These are phyloP conservation scores for Climacteris rufus DNA, from an alignment of 2,113 vertebrate genomes.

Conservation along the genomic window DNA sequence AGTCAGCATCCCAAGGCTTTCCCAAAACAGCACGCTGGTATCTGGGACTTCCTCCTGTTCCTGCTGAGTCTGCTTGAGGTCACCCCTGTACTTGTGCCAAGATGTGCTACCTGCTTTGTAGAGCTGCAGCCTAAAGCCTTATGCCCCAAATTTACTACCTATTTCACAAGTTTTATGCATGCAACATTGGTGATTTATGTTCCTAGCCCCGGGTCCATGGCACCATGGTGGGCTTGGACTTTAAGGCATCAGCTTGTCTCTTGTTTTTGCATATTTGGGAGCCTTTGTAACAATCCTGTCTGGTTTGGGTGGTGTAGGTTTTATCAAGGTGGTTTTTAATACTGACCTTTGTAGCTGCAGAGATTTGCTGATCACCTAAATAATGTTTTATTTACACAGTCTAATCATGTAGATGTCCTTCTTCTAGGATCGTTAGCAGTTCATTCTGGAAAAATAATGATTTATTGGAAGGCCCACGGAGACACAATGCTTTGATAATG, in stretches of 20 bases:
- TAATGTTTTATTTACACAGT: background rate
- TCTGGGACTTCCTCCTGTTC: background rate
- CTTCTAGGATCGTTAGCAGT: background rate
- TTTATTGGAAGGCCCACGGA: background rate
- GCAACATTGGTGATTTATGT: background rate
- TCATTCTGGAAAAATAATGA: background rate
- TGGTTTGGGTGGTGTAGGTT: accelerated
- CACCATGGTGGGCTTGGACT: background rate
- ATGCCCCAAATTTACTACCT: background rate
- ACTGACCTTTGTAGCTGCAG: background rate
- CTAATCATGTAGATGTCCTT: background rate
- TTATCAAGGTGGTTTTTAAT: background rate
- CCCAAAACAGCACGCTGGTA: background rate
- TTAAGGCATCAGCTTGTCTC: background rate
- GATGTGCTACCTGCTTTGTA: background rate
- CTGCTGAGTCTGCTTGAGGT: background rate
- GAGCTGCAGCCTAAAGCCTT: background rate
- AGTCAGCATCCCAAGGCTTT: background rate
- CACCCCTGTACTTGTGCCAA: background rate
- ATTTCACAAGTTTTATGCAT: background rate
- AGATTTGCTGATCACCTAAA: background rate
- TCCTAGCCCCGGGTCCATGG: background rate
- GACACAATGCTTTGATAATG: background rate
- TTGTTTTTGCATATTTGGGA: background rate
- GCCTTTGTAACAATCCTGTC: background rate